Conservation (phyloP, 2,797 vertebrate species). For the Alcedo quadribrachys region DNA sequence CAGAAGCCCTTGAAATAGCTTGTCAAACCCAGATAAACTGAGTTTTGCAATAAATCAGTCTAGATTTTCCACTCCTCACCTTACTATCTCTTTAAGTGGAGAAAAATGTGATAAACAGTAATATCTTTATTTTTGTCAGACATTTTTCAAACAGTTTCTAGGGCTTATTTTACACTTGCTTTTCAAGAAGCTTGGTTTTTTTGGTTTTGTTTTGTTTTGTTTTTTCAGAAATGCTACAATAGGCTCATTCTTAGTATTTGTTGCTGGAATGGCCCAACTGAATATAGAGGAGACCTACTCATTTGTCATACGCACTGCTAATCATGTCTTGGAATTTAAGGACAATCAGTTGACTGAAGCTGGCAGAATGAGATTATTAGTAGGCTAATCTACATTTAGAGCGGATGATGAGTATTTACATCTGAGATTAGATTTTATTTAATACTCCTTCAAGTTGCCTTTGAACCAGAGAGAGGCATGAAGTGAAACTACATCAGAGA, state of each 20-base stretch:
- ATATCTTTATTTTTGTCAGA: not conserved
- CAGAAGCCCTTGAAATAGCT: not conserved
- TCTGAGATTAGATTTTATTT: slow-evolving; percentile 24
- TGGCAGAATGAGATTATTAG: slow-evolving; percentile 45
- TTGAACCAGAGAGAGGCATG: not conserved
- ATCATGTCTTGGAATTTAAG: slow-evolving; percentile 41
- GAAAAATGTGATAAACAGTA: not conserved
- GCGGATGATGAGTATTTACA: slow-evolving; percentile 51
- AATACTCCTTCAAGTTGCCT: slow-evolving; percentile 20
- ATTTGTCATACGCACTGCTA: slow-evolving; percentile 1
- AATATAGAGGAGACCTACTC: not conserved
- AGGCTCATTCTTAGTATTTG: not conserved
- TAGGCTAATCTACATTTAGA: slow-evolving; percentile 52
- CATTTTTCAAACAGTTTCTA: not conserved
- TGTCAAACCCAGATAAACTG: not conserved
- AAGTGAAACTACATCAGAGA: not conserved
- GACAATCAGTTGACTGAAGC: not conserved
- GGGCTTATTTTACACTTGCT: not conserved
- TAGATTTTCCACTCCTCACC: not conserved
- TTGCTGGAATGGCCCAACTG: not conserved
- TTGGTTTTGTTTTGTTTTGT: no score
- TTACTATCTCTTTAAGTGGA: not conserved
- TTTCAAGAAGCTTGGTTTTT: not conserved
- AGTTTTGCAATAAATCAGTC: not conserved
- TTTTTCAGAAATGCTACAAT: not conserved